Evolutionary conservation across 2,888 invertebrate genomes (phyloP), one percentile per base, ranked within the genome.

Genomic region (Neoitamus cyanurus): DNA sequence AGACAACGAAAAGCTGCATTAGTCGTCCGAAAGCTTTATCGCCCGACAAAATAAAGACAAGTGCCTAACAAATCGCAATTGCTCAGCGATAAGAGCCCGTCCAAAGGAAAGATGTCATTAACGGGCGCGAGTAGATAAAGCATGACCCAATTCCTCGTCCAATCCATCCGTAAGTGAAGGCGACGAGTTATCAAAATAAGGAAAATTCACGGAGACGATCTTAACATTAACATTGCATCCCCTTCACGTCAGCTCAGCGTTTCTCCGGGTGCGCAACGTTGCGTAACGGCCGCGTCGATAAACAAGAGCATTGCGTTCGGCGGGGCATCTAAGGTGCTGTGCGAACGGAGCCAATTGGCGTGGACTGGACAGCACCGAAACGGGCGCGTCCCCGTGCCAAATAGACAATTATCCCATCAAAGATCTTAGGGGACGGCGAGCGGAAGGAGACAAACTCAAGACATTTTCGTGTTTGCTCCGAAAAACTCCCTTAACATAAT

Each of bases 141-240:
- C 34, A 20, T 78, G 78, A 78, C 78, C 78, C 78, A 78, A 78
- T 78, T 78, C n/a, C 25, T 15, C 28, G 28, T 48, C 58, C 58
- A 46, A 31, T 25, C 78, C 48, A 48, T 78, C 31, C 31, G 48
- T 13, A 37, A 58, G 20, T 0, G 9, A 25, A 58, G 58, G 15
- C 58, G 58, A 6, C 58, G 25, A 36, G 37, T 73, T 36, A 73
- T 34, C 73, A 73, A 37, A 73, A 73, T 34, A 73, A 80, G 58
- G 58, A 80, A 31, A 48, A 31, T 46, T 83, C 46, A 15, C 13
- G 31, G 28, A 83, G 42, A 68, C 72, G 83, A 46, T 83, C 46
- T 83, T 83, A 83, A 83, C 83, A 83, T 83, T 83, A 83, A 83
- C 83, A 83, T 83, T 83, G 83, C 83, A 78, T 78, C 78, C 78